Evolutionary conservation across 37 sponge, comb jelly and placozoan species (phyloP).

Genomic region (Chondrilla cf. caribensis): DNA sequence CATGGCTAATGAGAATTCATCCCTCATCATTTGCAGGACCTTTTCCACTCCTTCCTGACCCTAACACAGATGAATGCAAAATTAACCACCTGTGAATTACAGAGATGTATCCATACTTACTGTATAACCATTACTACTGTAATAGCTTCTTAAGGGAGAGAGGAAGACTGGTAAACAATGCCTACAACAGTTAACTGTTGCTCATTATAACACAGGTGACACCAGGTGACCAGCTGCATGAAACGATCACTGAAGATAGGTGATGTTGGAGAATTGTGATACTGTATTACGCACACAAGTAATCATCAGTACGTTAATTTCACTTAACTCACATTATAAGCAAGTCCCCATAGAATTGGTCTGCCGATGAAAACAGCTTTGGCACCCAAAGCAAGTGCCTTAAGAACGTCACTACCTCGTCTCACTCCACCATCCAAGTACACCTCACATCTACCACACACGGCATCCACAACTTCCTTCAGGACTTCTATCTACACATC

Average conservation of each 20-base stretch:
- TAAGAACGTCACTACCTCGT: conserved; percentile 85
- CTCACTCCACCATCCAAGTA: conserved; percentile 90
- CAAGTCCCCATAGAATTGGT: conserved; percentile 90
- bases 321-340: conserved; percentile 53
- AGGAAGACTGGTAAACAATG: no score
- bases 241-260: no score
- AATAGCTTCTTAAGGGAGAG: no score
- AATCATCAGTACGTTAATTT: no score
- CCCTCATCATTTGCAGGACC: conserved; percentile 67
- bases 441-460: conserved; percentile 64
- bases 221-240: no score
- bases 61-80: background rate
- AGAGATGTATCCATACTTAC: background rate
- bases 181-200: no score
- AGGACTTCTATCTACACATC: conserved; percentile 70
- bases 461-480: conserved; percentile 73
- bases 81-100: background rate
- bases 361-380: conserved; percentile 86
- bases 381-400: conserved; percentile 91
- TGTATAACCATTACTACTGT: no score
- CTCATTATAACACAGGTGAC: no score
- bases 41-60: conserved; percentile 75
- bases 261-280: no score
- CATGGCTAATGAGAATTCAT: conserved; percentile 78
- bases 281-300: no score